Percentiles rank a stretch among this genome's conserved stretches.
phyloP scores from a whole-genome alignment of 2,888 invertebrate genomes.

The Digitonthophagus gazella region DNA sequence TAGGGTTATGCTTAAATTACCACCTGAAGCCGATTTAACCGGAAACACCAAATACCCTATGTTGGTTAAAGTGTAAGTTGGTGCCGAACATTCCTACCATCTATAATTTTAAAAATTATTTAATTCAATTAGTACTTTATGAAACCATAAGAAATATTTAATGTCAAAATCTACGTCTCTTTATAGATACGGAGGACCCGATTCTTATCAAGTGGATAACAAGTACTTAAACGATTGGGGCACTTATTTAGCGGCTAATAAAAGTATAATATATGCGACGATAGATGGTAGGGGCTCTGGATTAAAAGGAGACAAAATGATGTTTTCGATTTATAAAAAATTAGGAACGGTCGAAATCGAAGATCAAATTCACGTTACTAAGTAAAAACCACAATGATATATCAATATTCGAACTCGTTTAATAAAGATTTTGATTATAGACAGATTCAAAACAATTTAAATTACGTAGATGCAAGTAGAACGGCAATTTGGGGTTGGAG shows the following conservation, averaged over 20 bases:
- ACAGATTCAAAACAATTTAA: conserved; percentile 61
- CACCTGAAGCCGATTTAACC: conserved; percentile 66
- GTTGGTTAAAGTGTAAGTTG: conserved; percentile 78
- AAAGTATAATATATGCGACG: conserved; percentile 80
- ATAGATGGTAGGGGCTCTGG: conserved; percentile 93
- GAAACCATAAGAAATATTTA: background rate
- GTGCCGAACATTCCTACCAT: too few species aligned
- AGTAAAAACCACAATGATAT: conserved; percentile 53
- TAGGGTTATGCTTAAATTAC: conserved; percentile 72
- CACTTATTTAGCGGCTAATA: conserved; percentile 78
- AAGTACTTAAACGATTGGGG: conserved; percentile 85
- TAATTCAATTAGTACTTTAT: background rate
- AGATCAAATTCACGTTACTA: conserved; percentile 86
- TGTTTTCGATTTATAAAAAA: conserved; percentile 78
- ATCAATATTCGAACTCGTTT: conserved; percentile 5
- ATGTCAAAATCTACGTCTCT: background rate
- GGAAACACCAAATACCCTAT: conserved; percentile 75
- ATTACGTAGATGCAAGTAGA: conserved; percentile 74
- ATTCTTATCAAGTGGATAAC: conserved; percentile 79
- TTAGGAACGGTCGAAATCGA: conserved; percentile 88
- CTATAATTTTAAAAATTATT: too few species aligned
- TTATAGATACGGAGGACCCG: conserved; percentile 88
- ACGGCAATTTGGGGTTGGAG: conserved; percentile 99
- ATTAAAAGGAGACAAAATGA: conserved; percentile 75
- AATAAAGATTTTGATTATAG: conserved; percentile 47